These are phyloP conservation scores for Xestia ashworthii DNA, from an alignment of 2,888 invertebrate species.

Conservation along the genomic window DNA sequence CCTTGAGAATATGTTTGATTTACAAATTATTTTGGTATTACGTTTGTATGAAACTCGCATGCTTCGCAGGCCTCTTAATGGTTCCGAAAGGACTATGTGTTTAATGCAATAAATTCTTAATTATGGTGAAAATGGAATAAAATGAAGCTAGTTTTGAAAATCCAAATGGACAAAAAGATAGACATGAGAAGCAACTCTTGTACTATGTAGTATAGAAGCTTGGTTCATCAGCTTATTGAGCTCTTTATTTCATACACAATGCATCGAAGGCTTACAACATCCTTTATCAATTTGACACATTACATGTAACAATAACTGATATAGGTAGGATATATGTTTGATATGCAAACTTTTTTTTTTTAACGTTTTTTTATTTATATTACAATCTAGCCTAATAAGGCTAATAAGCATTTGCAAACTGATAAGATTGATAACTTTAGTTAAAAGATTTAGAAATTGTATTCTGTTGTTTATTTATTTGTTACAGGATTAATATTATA, in stretches of 20 bases:
- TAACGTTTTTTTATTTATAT: no score
- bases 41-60: no score
- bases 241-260: conserved; percentile 2
- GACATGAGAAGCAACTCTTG: neutral
- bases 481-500: neutral
- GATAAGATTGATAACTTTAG: conserved; percentile 9
- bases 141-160: neutral
- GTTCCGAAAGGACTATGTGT: no score
- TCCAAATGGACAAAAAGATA: neutral
- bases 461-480: conserved; percentile 18
- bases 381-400: no score
- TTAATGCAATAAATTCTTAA: no score
- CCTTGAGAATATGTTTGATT: no score
- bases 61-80: no score
- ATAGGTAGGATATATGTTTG: neutral
- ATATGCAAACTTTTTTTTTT: neutral
- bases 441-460: conserved; percentile 3
- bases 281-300: conserved; percentile 24
- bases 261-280: conserved; percentile 13
- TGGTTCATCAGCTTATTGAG: no score
- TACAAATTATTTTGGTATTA: no score
- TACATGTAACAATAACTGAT: neutral
- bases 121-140: no score
- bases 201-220: neutral
- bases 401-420: neutral